phyloP scores from a whole-genome alignment of 1,140 invertebrate genomes.

The Maconellicoccus hirsutus region DNA sequence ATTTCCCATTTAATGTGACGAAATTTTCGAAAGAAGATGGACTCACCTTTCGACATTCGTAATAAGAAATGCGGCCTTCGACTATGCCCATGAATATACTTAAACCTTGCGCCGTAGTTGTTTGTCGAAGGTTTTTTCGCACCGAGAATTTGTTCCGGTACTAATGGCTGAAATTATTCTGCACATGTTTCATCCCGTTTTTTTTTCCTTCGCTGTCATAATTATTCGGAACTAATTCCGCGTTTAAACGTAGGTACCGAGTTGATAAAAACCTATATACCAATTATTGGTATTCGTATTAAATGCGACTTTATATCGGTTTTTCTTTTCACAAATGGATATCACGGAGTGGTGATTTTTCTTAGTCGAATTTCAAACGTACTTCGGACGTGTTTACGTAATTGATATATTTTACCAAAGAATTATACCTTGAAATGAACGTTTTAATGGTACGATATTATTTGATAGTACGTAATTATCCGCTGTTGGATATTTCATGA shows the following conservation, averaged over 20 bases:
- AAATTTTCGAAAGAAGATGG: neutral
- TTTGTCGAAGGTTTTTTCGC: neutral
- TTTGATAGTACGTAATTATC: neutral
- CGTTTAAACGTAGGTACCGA: neutral
- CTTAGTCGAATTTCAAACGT: neutral
- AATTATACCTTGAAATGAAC: slow-evolving; percentile 1
- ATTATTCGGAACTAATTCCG: neutral
- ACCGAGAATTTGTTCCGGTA: neutral
- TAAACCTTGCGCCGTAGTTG: neutral
- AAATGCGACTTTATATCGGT: too few relatives aligned
- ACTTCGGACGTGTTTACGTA: neutral
- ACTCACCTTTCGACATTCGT: neutral
- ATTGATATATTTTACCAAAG: neutral
- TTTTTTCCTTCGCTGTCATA: neutral
- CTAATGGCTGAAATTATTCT: slow-evolving; percentile 1
- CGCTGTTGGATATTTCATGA: neutral
- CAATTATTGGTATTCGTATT: neutral
- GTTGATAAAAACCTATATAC: too few relatives aligned
- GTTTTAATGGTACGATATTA: neutral
- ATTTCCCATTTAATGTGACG: neutral
- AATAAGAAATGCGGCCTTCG: slow-evolving; percentile 7
- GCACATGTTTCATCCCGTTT: neutral
- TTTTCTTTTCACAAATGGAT: neutral
- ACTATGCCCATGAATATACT: neutral
- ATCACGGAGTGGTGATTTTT: neutral